phyloP scores from a whole-genome alignment of 2,113 vertebrate species.

The Potamarius usumacintae region DNA sequence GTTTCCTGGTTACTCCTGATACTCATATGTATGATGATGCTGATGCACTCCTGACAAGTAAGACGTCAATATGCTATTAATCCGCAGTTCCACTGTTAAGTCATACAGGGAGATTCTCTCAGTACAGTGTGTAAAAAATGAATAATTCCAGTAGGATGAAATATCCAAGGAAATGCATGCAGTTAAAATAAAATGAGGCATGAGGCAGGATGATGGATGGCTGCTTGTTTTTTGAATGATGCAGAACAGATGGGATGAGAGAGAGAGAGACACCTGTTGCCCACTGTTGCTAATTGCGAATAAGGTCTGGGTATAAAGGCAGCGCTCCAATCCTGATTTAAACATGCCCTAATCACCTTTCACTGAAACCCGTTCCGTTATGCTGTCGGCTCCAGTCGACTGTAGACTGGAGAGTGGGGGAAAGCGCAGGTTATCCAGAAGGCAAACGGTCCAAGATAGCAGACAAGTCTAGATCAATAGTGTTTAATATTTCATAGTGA shows the following conservation, averaged over 20 bases:
- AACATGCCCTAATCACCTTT: not conserved
- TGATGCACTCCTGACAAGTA: not conserved
- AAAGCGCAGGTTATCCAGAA: not conserved
- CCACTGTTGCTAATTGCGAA: conserved; percentile 32
- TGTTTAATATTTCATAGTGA: not conserved
- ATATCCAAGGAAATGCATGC: not conserved
- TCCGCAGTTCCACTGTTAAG: not conserved
- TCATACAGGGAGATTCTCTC: not conserved
- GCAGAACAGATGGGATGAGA: conserved; percentile 46
- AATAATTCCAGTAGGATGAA: not conserved
- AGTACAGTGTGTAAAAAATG: not conserved
- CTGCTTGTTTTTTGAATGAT: conserved; percentile 23
- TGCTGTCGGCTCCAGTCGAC: not conserved
- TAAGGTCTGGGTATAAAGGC: conserved; percentile 3
- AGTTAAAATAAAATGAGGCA: not conserved
- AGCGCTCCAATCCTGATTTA: not conserved
- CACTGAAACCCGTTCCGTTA: not conserved
- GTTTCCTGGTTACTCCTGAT: no score
- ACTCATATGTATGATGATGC: no score
- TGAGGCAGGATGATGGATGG: conserved; percentile 30
- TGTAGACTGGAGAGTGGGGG: not conserved
- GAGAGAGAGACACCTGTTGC: conserved; percentile 50
- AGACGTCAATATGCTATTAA: not conserved
- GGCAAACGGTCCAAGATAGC: not conserved
- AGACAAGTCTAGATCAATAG: not conserved